Evolutionary conservation across 1,140 invertebrate genomes (phyloP).

Genomic region (Tetramorium alpestre): DNA sequence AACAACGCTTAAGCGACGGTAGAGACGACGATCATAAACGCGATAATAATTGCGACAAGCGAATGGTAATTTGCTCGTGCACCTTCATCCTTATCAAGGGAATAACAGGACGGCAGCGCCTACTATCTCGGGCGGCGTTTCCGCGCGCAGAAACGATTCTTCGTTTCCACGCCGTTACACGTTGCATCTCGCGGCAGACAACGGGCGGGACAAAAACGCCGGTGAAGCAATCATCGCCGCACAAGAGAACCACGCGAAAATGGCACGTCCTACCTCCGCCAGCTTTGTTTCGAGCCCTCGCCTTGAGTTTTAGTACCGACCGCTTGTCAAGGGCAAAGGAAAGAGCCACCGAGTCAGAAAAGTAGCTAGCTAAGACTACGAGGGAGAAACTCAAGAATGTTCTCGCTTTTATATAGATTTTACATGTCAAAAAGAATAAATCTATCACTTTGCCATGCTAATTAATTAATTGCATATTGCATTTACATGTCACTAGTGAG

Average conservation of each 20-base stretch:
- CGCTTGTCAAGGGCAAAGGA: slow-evolving; percentile 18
- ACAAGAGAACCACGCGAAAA: slow-evolving; percentile 57
- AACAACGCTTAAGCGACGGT: background rate
- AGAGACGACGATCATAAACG: slow-evolving; percentile 1
- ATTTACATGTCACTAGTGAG: too few relatives aligned
- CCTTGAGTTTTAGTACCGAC: slow-evolving; percentile 23
- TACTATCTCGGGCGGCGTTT: slow-evolving; percentile 41
- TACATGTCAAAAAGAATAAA: background rate
- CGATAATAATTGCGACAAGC: slow-evolving; percentile 38
- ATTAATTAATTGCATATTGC: background rate
- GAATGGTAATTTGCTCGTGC: slow-evolving; percentile 20
- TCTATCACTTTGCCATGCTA: background rate
- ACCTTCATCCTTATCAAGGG: slow-evolving; percentile 35
- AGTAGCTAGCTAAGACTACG: background rate
- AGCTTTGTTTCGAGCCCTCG: slow-evolving; percentile 41
- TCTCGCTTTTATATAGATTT: background rate
- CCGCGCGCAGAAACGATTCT: slow-evolving; percentile 53
- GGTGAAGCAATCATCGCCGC: slow-evolving; percentile 60
- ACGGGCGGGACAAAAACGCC: slow-evolving; percentile 49
- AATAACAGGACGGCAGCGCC: slow-evolving; percentile 34
- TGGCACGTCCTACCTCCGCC: slow-evolving; percentile 20
- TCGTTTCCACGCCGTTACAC: slow-evolving; percentile 62
- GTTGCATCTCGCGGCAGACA: slow-evolving; percentile 44
- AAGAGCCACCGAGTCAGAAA: background rate
- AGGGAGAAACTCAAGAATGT: slow-evolving; percentile 4